Base-by-base conservation (phyloP, 2,888 invertebrate genomes). In the Leptothorax acervorum region DNA sequence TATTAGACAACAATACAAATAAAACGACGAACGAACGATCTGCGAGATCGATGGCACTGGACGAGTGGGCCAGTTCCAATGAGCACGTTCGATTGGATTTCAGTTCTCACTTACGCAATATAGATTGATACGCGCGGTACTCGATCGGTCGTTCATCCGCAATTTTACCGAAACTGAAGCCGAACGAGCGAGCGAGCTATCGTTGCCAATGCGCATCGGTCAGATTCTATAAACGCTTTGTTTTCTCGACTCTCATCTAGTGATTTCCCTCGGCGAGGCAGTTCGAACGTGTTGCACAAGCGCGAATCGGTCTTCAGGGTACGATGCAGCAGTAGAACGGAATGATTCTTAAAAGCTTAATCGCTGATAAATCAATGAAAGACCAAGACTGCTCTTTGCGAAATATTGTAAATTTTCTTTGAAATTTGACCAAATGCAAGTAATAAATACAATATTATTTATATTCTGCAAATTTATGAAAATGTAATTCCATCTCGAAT, bases 221-320 rank as follows among this genome's bases (percentile, higher is more conserved):
- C 65, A 48, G 55, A 79, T 57, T 79, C 53, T 48, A 62, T 68
- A 63, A 75, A 55, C 23, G 39, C 2, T 55, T 23, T 48, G 28
- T 18, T 60, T n/a, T 31, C 18, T 53, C 35, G 66, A 85, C 45
- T 71, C 68, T 74, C 15, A 35, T 28, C 31, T 42, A 9, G 53
- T 82, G 85, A 86, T 86, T 86, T 86, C 85, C 86, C 85, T 53
- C 70, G 85, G 45, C 42, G 83, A 81, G 42, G 35, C 60, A 11
- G 42, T 60, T n/a, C 12, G 82, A 78, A 70, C 55, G 55, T 35
- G 45, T 53, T 35, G 66, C 31, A 51, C 53, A 68, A 62, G 12
- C 35, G 48, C 6, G 23, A 31, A 78, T 68, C 68, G 55, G 31
- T 39, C 68, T 68, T 74, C 5, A 4, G 63, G 68, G 78, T 39